Evolutionary conservation across 2,888 invertebrate species (phyloP).

Genomic region (Leptothorax acervorum): DNA sequence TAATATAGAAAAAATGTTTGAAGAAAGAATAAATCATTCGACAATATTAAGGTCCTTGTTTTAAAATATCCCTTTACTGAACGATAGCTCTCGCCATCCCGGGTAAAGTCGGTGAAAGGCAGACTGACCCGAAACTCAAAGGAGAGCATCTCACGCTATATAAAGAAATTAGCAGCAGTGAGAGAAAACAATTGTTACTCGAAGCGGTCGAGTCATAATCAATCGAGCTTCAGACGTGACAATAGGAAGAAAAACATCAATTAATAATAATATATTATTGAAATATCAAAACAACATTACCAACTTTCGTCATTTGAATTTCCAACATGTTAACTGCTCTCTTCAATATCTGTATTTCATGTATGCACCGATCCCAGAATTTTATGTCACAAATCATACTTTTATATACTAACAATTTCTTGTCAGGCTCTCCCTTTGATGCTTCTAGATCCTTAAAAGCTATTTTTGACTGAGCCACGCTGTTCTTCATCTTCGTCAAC

Average conservation of each 20-base stretch:
- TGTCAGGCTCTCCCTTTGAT: constrained; percentile 85
- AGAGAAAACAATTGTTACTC: too few relatives aligned
- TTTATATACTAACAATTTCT: constrained; percentile 86
- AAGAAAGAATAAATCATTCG: too few relatives aligned
- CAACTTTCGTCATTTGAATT: constrained; percentile 78
- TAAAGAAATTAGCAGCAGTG: too few relatives aligned
- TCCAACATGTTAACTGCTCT: constrained; percentile 85
- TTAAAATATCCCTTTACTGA: too few relatives aligned
- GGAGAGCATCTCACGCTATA: too few relatives aligned
- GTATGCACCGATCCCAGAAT: constrained; percentile 91
- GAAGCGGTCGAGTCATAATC: too few relatives aligned
- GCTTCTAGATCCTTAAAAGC: constrained; percentile 80
- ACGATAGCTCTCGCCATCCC: too few relatives aligned
- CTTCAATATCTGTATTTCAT: constrained; percentile 87
- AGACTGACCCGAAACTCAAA: too few relatives aligned
- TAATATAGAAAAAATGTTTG: too few relatives aligned
- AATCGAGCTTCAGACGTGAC: too few relatives aligned
- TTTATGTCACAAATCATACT: constrained; percentile 91
- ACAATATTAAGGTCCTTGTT: too few relatives aligned
- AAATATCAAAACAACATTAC: constrained; percentile 62
- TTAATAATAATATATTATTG: constrained; percentile 65
- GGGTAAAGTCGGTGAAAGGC: too few relatives aligned
- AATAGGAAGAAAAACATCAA: background rate
- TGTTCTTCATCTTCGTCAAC: constrained; percentile 87
- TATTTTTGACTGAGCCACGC: constrained; percentile 82